Evolutionary conservation across 2,113 vertebrate genomes (phyloP).

Genomic region (Limanda limanda): DNA sequence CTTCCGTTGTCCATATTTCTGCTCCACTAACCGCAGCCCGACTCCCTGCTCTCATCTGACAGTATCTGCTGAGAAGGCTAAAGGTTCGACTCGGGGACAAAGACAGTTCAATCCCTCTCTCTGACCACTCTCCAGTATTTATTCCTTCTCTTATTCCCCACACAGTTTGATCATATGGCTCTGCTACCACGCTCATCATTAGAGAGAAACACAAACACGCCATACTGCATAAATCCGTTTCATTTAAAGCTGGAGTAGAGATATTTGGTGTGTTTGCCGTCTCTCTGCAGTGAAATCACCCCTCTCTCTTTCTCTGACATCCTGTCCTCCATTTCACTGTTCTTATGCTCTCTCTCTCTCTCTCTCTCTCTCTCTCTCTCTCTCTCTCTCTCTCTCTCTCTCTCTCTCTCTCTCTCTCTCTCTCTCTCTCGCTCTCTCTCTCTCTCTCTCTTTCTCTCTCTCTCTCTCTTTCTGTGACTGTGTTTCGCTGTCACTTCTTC

Average conservation of each 20-base stretch:
- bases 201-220: conserved; percentile 1
- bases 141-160: background rate
- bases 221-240: background rate
- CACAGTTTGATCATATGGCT: background rate
- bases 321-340: background rate
- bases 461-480: background rate
- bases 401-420: background rate
- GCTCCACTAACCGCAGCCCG: conserved; percentile 54
- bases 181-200: background rate
- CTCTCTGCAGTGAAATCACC: background rate
- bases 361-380: too few species aligned
- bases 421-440: too few species aligned
- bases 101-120: conserved; percentile 23
- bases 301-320: background rate
- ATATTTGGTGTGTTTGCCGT: too few species aligned
- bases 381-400: background rate
- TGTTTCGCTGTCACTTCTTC: background rate
- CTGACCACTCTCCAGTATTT: conserved; percentile 26
- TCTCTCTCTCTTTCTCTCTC: background rate
- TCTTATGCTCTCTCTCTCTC: too few species aligned
- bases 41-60: conserved; percentile 55
- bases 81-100: conserved; percentile 49
- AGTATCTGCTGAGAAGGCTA: conserved; percentile 59
- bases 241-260: background rate
- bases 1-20: conserved; percentile 49